phyloP scores from a whole-genome alignment of 2,113 vertebrate genomes.

The Panthera uncia region DNA sequence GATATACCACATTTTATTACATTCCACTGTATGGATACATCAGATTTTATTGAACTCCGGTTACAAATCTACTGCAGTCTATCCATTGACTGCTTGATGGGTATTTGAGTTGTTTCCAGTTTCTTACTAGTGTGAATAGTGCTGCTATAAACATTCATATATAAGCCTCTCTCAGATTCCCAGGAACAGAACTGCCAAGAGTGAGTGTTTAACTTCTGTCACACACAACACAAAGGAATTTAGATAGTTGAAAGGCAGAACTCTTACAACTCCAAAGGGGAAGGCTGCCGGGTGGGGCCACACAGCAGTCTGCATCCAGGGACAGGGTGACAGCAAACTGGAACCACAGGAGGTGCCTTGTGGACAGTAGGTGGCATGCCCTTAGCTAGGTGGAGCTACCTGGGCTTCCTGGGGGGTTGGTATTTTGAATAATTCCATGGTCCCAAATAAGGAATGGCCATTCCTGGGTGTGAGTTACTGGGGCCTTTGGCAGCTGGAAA shows the following conservation, averaged over 20 bases:
- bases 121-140: neutral
- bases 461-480: neutral
- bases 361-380: fast-evolving
- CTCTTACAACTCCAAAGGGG: neutral
- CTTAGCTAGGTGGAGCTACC: neutral
- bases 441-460: neutral
- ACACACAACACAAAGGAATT: neutral
- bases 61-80: neutral
- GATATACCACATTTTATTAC: no score
- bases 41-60: neutral
- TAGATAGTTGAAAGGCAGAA: neutral
- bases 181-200: neutral
- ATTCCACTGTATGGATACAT: neutral
- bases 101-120: neutral
- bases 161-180: neutral
- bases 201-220: neutral
- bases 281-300: neutral
- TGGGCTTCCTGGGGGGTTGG: neutral
- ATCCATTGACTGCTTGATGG: neutral
- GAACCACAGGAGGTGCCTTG: fast-evolving
- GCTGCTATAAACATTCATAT: neutral
- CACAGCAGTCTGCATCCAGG: no score
- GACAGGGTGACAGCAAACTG: neutral
- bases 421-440: neutral
- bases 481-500: neutral